Percentiles rank a stretch among this genome's conserved stretches.
Evolutionary conservation across 1,140 invertebrate species (phyloP).

Genomic region (Penaeus chinensis): DNA sequence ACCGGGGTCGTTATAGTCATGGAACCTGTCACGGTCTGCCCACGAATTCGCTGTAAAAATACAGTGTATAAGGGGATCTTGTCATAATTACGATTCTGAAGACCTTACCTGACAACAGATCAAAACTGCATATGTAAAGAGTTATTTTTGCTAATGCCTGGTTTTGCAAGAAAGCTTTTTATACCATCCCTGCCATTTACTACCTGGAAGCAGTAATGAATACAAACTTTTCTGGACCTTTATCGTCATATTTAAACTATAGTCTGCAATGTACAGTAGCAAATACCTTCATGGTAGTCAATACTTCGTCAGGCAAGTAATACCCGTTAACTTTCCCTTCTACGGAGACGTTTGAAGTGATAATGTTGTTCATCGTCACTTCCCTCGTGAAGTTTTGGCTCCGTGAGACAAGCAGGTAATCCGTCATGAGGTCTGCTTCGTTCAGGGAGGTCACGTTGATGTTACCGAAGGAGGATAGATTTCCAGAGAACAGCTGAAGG

Average conservation of each 20-base stretch:
- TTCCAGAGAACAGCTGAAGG: constrained; percentile 20
- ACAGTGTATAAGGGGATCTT: neutral
- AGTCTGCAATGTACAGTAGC: too few species aligned
- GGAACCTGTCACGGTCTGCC: constrained; percentile 23
- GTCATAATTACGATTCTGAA: neutral
- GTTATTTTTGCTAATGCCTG: too few species aligned
- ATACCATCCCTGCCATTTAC: too few species aligned
- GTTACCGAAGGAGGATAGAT: constrained; percentile 9
- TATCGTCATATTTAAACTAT: too few species aligned
- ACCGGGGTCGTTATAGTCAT: neutral
- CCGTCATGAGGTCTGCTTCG: neutral
- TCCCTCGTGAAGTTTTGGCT: neutral
- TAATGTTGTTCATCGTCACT: neutral
- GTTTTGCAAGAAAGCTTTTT: too few species aligned
- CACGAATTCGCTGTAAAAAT: constrained; percentile 3
- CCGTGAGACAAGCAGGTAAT: constrained; percentile 26
- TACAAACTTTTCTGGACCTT: too few species aligned
- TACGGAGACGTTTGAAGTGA: constrained; percentile 15
- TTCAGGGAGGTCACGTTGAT: constrained; percentile 17
- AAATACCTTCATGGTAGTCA: constrained; percentile 30
- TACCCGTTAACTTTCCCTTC: constrained; percentile 22
- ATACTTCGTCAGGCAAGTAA: constrained; percentile 20
- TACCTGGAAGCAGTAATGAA: too few species aligned
- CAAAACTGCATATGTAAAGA: too few species aligned
- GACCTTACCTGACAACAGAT: neutral